Conservation (phyloP, 2,113 vertebrate species). For the Sterrhoptilus dennistouni region DNA sequence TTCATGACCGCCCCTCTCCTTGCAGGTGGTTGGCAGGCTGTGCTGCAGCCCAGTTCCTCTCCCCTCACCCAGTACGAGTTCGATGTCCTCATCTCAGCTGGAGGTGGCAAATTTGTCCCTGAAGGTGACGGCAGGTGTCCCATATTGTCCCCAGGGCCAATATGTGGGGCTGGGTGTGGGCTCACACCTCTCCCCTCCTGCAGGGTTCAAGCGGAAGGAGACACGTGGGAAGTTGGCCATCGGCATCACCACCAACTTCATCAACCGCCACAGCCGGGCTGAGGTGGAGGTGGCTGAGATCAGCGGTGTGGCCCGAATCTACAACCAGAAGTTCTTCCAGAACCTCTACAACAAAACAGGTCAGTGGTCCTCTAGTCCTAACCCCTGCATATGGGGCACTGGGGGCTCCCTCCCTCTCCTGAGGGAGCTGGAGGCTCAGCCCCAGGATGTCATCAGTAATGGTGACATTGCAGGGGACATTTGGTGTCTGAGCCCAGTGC, state of each 20-base stretch:
- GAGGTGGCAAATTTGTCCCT: constrained; percentile 88
- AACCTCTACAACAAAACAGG: constrained; percentile 87
- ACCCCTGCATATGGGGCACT: accelerated
- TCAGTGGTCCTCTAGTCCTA: constrained; percentile 10
- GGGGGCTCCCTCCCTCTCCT: no score
- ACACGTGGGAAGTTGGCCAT: constrained; percentile 91
- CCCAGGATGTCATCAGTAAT: background rate
- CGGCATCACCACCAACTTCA: constrained; percentile 92
- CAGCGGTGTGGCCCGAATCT: constrained; percentile 92
- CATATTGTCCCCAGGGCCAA: accelerated
- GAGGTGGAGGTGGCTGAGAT: constrained; percentile 91
- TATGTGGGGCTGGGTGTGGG: accelerated
- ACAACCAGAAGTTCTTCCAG: constrained; percentile 96
- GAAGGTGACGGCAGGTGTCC: constrained; percentile 78
- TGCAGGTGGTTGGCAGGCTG: constrained; percentile 83
- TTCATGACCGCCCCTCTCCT: background rate
- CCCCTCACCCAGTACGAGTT: constrained; percentile 82
- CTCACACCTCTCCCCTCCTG: background rate
- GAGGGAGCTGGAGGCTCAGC: background rate
- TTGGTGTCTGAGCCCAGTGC: background rate
- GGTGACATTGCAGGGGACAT: background rate
- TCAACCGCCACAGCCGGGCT: constrained; percentile 80
- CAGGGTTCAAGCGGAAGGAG: constrained; percentile 91
- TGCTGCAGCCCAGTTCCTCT: constrained; percentile 79
- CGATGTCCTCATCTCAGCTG: constrained; percentile 90